Evolutionary conservation across 1,140 invertebrate genomes (phyloP).

Genomic region (Drosophila quadrilineata): DNA sequence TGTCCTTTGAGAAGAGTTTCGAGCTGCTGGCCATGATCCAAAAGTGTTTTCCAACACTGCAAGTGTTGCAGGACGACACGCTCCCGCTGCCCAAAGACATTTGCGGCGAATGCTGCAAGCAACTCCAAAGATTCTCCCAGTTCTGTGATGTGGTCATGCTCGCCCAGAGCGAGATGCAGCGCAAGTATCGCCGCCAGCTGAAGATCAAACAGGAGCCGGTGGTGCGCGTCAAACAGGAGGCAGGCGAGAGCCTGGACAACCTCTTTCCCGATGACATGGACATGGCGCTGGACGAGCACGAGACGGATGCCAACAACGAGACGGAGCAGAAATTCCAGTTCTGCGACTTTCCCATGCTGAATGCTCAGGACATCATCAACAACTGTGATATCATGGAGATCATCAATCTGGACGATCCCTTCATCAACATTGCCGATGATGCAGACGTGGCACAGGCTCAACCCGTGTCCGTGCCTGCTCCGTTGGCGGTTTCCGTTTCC

Average conservation of each 20-base stretch:
- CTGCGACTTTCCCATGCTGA: conserved; percentile 73
- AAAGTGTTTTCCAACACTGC: conserved; percentile 75
- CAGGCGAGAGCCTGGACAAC: conserved; percentile 65
- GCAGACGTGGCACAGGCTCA: conserved; percentile 50
- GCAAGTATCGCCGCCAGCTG: conserved; percentile 62
- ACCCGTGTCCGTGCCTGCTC: not conserved
- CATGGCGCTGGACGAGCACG: conserved; percentile 60
- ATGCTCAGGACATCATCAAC: conserved; percentile 76
- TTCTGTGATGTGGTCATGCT: conserved; percentile 74
- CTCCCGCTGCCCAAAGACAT: conserved; percentile 70
- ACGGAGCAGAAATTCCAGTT: conserved; percentile 76
- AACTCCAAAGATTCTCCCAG: conserved; percentile 56
- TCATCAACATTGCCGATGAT: conserved; percentile 76
- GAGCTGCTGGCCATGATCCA: conserved; percentile 76
- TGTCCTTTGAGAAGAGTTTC: conserved; percentile 66
- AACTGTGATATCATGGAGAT: conserved; percentile 81
- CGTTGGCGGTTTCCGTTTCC: not conserved
- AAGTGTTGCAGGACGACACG: conserved; percentile 73
- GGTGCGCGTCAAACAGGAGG: conserved; percentile 73
- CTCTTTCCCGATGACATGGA: conserved; percentile 72
- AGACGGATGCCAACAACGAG: conserved; percentile 36
- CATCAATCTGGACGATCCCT: conserved; percentile 76
- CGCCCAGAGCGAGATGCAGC: conserved; percentile 69
- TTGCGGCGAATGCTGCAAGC: conserved; percentile 56
- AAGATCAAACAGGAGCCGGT: conserved; percentile 78